A percentile compares a stretch with the other conserved stretches of the same genome.
These are phyloP conservation scores for Onychomys leucogaster DNA, from an alignment of 2,797 vertebrate genomes.

Conservation along the genomic window DNA sequence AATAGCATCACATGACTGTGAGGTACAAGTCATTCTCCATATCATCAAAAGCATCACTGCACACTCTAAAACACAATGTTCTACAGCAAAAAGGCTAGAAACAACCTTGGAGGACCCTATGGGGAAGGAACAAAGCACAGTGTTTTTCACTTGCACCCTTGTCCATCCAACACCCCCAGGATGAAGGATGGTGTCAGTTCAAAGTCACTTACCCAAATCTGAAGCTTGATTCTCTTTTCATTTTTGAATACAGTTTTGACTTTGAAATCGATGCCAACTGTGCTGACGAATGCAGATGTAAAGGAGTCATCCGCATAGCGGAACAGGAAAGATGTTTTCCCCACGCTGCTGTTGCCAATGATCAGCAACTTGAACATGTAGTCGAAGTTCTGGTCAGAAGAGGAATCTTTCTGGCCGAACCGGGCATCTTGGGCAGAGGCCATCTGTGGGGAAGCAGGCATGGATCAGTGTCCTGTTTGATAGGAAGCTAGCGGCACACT, in stretches of 20 bases:
- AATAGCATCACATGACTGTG: background rate
- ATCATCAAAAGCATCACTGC: background rate
- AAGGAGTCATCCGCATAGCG: constrained; percentile 98
- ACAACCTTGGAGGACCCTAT: background rate
- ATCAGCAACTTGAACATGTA: constrained; percentile 99
- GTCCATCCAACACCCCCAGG: background rate
- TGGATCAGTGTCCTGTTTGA: constrained; percentile 38
- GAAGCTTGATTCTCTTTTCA: constrained; percentile 99
- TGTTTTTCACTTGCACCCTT: background rate
- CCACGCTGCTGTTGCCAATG: constrained; percentile 99
- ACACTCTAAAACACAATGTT: constrained; percentile 16
- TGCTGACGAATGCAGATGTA: constrained; percentile 98
- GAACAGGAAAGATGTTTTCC: constrained; percentile 98
- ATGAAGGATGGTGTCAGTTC: background rate
- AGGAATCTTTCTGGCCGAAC: constrained; percentile 94
- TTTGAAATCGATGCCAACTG: constrained; percentile 99
- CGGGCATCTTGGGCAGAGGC: constrained; percentile 95
- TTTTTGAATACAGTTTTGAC: constrained; percentile 99
- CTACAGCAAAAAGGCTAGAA: background rate
- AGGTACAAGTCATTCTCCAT: background rate
- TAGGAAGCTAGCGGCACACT: constrained; percentile 51
- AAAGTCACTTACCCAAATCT: constrained; percentile 95
- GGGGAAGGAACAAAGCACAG: background rate
- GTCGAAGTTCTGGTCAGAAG: constrained; percentile 98
- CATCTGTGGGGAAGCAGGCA: constrained; percentile 90